These are phyloP conservation scores for Ooceraea biroi DNA, from an alignment of 1,140 invertebrate genomes.

Conservation along the genomic window DNA sequence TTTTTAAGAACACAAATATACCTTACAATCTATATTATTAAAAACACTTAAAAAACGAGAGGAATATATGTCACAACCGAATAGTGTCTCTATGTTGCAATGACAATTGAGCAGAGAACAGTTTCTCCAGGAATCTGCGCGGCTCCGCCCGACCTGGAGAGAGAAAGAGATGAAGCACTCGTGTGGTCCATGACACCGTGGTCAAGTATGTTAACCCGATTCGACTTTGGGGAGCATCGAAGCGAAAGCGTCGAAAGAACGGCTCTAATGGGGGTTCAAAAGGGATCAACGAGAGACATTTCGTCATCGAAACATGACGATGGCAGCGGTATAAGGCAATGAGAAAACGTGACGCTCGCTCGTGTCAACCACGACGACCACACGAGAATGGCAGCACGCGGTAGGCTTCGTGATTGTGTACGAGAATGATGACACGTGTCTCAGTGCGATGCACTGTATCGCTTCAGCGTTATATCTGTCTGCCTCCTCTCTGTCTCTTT, in stretches of 20 bases:
- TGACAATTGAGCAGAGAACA: too few species aligned
- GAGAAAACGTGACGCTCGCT: neutral
- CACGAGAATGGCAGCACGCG: conserved; percentile 26
- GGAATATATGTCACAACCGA: too few species aligned
- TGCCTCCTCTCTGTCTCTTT: neutral
- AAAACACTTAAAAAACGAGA: too few species aligned
- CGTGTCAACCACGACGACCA: conserved; percentile 34
- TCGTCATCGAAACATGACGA: neutral
- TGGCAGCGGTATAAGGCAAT: neutral
- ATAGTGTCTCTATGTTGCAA: too few species aligned
- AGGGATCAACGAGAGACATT: conserved; percentile 37
- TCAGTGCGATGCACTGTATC: conserved; percentile 47
- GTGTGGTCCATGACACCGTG: conserved; percentile 1
- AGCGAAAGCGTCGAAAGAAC: conserved; percentile 19
- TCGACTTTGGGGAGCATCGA: conserved; percentile 12
- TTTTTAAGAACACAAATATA: too few species aligned
- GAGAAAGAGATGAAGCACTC: neutral
- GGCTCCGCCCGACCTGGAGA: too few species aligned
- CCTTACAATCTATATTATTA: too few species aligned
- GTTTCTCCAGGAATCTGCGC: too few species aligned
- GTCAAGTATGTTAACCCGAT: conserved; percentile 43
- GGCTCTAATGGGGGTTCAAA: conserved; percentile 10
- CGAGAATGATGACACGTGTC: conserved; percentile 31
- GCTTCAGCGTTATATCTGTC: too few species aligned
- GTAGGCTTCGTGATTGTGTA: neutral